Conservation (phyloP, 2,113 vertebrate genomes). For the Ploceus nigricollis region DNA sequence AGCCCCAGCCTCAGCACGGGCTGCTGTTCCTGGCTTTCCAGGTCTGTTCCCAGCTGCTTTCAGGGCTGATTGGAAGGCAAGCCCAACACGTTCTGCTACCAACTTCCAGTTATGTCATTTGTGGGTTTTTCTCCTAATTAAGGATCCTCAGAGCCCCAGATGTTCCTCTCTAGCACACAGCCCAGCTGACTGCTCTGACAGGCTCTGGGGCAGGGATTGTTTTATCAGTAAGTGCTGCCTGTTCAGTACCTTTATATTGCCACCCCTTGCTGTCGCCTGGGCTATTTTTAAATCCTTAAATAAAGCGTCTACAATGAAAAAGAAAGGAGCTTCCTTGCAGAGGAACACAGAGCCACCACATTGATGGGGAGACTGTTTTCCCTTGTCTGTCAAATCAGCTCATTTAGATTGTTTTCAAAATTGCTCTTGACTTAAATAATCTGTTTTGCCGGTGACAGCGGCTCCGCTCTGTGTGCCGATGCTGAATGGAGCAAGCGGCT, state of each 20-base stretch:
- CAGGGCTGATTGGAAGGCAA: neutral
- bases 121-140: neutral
- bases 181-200: neutral
- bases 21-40: neutral
- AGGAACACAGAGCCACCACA: neutral
- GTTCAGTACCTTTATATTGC: neutral
- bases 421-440: too few relatives aligned
- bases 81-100: neutral
- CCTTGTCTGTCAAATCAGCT: conserved; percentile 23
- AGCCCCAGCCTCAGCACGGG: neutral
- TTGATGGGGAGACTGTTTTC: neutral
- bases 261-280: neutral
- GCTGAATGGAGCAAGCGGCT: neutral
- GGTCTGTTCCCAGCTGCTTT: neutral
- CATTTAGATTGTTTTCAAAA: conserved; percentile 29
- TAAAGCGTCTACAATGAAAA: neutral
- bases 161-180: neutral
- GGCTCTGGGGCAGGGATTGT: neutral
- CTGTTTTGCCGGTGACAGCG: neutral
- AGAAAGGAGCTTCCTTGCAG: neutral
- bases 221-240: neutral
- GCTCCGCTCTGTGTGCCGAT: neutral
- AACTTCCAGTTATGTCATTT: neutral
- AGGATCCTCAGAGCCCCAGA: neutral
- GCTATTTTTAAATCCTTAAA: conserved; percentile 23